A percentile compares a stretch with the other conserved stretches of the same genome.
These are phyloP conservation scores for Cryptus viduatorius DNA, from an alignment of 2,888 invertebrate genomes.

Conservation along the genomic window DNA sequence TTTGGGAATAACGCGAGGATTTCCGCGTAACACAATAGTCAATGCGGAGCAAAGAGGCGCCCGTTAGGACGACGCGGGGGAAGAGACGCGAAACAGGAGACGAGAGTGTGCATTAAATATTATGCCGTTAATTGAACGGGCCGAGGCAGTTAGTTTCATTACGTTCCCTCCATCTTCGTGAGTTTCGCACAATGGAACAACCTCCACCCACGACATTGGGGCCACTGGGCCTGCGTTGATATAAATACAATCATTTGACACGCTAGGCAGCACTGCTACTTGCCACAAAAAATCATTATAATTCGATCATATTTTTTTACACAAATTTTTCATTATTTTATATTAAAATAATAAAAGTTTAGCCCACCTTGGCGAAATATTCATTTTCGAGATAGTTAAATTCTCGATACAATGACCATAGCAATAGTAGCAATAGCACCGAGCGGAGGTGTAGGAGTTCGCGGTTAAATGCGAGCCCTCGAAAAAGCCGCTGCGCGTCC, in stretches of 20 bases:
- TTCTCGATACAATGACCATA: too few species aligned
- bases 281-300: too few species aligned
- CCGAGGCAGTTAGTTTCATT: constrained; percentile 83
- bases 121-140: constrained; percentile 81
- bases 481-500: constrained; percentile 72
- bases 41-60: constrained; percentile 10
- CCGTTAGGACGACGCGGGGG: not conserved
- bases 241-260: too few species aligned
- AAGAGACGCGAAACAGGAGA: constrained; percentile 64
- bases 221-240: constrained; percentile 61
- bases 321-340: too few species aligned
- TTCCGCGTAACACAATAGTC: constrained; percentile 75
- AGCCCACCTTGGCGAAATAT: too few species aligned
- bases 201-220: constrained; percentile 61
- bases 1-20: constrained; percentile 67
- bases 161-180: constrained; percentile 82
- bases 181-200: constrained; percentile 79
- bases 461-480: constrained; percentile 73
- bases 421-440: constrained; percentile 66
- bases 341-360: too few species aligned
- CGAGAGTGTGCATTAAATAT: constrained; percentile 77
- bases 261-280: too few species aligned
- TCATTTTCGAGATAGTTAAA: too few species aligned
- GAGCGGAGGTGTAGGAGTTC: constrained; percentile 66
- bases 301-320: too few species aligned